These are phyloP conservation scores for Lates calcarifer DNA, from an alignment of 2,113 vertebrate genomes.

Conservation along the genomic window DNA sequence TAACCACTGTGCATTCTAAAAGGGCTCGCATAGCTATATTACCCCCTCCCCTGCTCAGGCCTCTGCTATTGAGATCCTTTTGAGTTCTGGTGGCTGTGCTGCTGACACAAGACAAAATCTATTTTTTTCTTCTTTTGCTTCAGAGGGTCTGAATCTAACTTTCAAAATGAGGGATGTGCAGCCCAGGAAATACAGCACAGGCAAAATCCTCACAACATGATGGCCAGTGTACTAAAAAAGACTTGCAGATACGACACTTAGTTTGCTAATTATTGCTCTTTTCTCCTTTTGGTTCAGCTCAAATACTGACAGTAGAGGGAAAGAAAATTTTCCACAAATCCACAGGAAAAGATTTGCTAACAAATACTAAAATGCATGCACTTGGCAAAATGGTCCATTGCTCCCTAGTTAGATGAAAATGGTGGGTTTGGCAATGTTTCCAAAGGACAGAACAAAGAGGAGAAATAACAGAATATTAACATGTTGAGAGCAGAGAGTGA, in stretches of 20 bases:
- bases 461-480: constrained; percentile 8
- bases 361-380: neutral
- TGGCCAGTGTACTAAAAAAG: neutral
- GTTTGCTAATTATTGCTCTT: neutral
- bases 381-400: neutral
- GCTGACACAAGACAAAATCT: constrained; percentile 10
- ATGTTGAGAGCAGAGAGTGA: constrained; percentile 9
- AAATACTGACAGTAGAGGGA: neutral
- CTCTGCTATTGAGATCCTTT: constrained; percentile 4
- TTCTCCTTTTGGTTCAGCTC: neutral
- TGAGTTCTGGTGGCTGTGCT: constrained; percentile 40
- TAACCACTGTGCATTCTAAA: constrained; percentile 53
- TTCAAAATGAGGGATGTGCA: constrained; percentile 4
- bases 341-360: neutral
- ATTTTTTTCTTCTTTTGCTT: neutral
- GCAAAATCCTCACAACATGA: constrained; percentile 14
- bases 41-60: neutral
- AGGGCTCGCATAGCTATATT: constrained; percentile 14
- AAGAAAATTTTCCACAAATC: neutral
- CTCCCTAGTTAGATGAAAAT: constrained; percentile 23
- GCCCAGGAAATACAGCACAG: neutral
- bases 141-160: neutral
- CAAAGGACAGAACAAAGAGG: constrained; percentile 6
- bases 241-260: neutral
- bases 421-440: constrained; percentile 11